phyloP scores from a whole-genome alignment of 2,113 vertebrate genomes.

The Epinephelus moara region DNA sequence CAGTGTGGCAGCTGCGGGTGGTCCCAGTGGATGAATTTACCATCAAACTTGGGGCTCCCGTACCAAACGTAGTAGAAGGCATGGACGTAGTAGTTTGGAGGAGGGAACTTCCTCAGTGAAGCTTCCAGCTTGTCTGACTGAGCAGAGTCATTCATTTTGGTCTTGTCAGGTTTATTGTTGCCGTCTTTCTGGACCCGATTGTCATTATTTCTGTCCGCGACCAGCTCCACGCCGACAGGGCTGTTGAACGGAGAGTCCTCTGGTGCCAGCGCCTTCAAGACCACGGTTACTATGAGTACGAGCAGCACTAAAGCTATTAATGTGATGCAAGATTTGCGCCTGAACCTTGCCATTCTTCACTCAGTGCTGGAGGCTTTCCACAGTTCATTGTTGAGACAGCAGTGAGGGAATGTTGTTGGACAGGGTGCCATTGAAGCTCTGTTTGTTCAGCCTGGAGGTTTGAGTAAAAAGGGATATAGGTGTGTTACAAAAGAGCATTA shows the following conservation, averaged over 20 bases:
- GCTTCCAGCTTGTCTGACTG: conserved; percentile 62
- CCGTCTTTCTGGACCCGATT: conserved; percentile 4
- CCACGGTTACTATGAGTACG: conserved; percentile 89
- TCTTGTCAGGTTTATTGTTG: conserved; percentile 51
- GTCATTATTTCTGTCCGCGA: conserved; percentile 78
- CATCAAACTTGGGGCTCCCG: conserved; percentile 94
- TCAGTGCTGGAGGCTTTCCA: conserved; percentile 32
- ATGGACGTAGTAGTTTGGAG: conserved; percentile 94
- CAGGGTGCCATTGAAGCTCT: background rate
- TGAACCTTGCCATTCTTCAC: conserved; percentile 92
- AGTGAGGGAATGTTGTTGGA: conserved; percentile 14
- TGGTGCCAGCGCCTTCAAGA: conserved; percentile 90
- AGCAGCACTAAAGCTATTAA: conserved; percentile 88
- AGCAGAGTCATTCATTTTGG: conserved; percentile 65
- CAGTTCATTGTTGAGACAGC: conserved; percentile 53
- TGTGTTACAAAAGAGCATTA: background rate
- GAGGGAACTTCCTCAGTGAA: conserved; percentile 81
- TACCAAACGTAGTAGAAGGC: conserved; percentile 97
- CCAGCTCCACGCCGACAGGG: conserved; percentile 84
- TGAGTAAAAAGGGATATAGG: conserved; percentile 9
- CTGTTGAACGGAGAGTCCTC: conserved; percentile 85
- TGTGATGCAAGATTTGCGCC: conserved; percentile 89
- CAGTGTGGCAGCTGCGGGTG: conserved; percentile 93
- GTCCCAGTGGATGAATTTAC: conserved; percentile 97
- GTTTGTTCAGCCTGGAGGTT: conserved; percentile 38